These are phyloP conservation scores for Mastacembelus armatus DNA, from an alignment of 2,797 vertebrate species.

Conservation along the genomic window DNA sequence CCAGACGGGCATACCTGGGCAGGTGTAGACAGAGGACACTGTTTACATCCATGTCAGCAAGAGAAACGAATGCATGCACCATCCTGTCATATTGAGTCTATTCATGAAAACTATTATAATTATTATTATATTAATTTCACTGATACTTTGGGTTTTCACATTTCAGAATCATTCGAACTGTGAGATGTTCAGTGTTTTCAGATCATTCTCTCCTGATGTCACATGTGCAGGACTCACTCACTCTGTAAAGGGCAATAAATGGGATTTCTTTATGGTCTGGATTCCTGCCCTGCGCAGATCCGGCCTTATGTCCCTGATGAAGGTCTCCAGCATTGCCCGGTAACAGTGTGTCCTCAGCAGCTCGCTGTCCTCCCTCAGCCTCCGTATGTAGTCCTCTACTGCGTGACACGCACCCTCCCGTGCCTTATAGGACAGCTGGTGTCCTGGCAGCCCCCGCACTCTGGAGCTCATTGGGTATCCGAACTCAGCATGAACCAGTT, in stretches of 20 bases:
- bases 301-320: conserved; percentile 83
- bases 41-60: no score
- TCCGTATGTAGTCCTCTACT: conserved; percentile 85
- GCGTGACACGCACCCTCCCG: conserved; percentile 94
- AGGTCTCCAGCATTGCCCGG: conserved; percentile 88
- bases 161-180: no score
- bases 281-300: conserved; percentile 84
- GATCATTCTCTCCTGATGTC: no score
- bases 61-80: no score
- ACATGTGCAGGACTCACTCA: no score
- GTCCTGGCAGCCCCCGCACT: conserved; percentile 83
- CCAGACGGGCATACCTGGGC: conserved; percentile 88
- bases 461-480: conserved; percentile 92
- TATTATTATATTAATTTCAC: no score
- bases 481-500: conserved; percentile 8
- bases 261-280: conserved; percentile 89
- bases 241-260: conserved; percentile 88
- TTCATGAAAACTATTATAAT: no score
- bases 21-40: background rate
- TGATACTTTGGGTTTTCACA: no score
- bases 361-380: conserved; percentile 77
- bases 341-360: conserved; percentile 88
- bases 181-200: no score
- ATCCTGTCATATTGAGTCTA: no score
- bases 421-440: conserved; percentile 90